Evolutionary conservation across 2,113 vertebrate species (phyloP).

Genomic region (Blennius ocellaris): DNA sequence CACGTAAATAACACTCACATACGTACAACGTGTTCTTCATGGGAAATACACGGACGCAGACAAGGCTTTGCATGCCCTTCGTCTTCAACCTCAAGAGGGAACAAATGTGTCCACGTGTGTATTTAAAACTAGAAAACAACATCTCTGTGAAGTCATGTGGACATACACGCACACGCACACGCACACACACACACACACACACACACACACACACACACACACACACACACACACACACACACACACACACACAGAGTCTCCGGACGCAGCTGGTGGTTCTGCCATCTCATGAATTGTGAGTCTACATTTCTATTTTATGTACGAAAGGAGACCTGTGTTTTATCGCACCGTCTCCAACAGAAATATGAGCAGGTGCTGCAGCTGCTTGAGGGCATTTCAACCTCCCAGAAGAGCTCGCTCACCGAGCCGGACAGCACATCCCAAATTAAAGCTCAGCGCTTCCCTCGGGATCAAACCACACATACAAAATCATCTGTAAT

Average conservation of each 20-base stretch:
- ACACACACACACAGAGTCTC: constrained; percentile 22
- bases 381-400: constrained; percentile 57
- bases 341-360: constrained; percentile 62
- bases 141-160: constrained; percentile 18
- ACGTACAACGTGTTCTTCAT: constrained; percentile 48
- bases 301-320: constrained; percentile 62
- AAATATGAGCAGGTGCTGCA: constrained; percentile 72
- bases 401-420: constrained; percentile 49
- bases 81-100: background rate
- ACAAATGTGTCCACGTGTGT: constrained; percentile 1
- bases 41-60: constrained; percentile 51
- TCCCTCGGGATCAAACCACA: constrained; percentile 11
- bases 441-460: constrained; percentile 23
- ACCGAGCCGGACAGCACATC: constrained; percentile 27
- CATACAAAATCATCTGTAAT: background rate
- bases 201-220: too few species aligned
- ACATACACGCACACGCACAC: too few species aligned
- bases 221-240: too few species aligned
- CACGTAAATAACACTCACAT: constrained; percentile 64
- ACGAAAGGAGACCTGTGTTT: constrained; percentile 61
- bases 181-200: too few species aligned
- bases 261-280: constrained; percentile 39
- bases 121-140: constrained; percentile 23
- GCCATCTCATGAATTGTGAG: constrained; percentile 58
- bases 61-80: constrained; percentile 34